Base-by-base conservation (phyloP, 35 echinoderm and acorn worm genomes). In the Lytechinus pictus region DNA sequence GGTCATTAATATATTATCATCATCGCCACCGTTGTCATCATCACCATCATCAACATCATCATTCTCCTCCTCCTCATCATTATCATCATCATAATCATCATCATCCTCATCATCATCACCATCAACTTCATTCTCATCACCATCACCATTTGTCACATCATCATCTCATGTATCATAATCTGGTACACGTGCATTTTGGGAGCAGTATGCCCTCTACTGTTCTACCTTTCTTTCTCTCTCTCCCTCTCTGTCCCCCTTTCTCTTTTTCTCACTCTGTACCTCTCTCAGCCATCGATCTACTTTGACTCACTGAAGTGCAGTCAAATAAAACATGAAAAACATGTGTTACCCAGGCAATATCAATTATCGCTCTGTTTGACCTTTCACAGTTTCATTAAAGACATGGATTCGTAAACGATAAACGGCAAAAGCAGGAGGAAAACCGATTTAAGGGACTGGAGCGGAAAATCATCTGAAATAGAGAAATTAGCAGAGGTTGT, bases 231-330 rank as follows among this genome's bases (percentile, higher is more conserved):
- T 72, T 72, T 21, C 61, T 9, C 9, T 58, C 66, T 24, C 66
- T 24, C 16, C n/a, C 14, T 72, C 66, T 79, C 66, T 24, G 4
- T 10, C 11, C 0, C 55, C 13, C 56, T 58, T 13, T 58, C 66
- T 5, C 66, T 24, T 14, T 6, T 7, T n/a, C 66, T 14, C 61
- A 21, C 61, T 72, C 61, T 21, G 14, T 21, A 21, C 12, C 16
- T 24, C 19, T 79, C 66, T 24, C 66, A 79, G 19, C 66, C 16
- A n/a, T 7, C 66, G 21, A 24, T 79, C 66, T 79, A 24, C 66
- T 79, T 79, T 79, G 66, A 79, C 66, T 79, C 66, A 79, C 66
- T 79, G 66, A 79, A 24, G 66, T n/a, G 66, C 66, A 71, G 61
- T 71, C 61, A 71, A 71, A 71, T 21, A 71, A 71, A 71, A 71